Percentiles rank a stretch among this genome's conserved stretches.
These are phyloP conservation scores for Drosophila watanabei DNA, from an alignment of 1,140 invertebrate genomes.

Conservation along the genomic window DNA sequence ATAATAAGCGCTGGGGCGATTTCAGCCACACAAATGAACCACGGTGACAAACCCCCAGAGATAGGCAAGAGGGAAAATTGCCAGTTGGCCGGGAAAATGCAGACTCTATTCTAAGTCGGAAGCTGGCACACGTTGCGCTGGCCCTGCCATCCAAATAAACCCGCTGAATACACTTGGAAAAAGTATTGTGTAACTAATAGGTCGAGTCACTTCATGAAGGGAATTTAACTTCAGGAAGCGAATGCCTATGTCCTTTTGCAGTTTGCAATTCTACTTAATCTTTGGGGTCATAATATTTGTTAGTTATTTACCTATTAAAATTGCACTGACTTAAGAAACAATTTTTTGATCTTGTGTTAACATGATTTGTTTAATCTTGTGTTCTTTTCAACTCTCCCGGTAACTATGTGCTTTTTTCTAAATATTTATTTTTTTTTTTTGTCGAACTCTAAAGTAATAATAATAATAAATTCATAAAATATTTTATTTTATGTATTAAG, in stretches of 20 bases:
- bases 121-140: background rate
- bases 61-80: constrained; percentile 33
- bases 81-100: constrained; percentile 36
- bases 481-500: background rate
- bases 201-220: background rate
- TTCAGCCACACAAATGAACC: constrained; percentile 30
- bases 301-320: background rate
- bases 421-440: no score
- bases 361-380: no score
- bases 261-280: background rate
- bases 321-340: no score
- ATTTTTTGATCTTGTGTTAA: no score
- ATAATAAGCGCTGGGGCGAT: constrained; percentile 54
- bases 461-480: background rate
- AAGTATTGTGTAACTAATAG: background rate
- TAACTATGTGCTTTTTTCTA: no score
- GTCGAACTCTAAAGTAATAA: no score
- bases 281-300: background rate
- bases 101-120: constrained; percentile 17
- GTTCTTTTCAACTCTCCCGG: no score
- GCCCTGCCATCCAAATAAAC: background rate
- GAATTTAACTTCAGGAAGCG: background rate
- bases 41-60: constrained; percentile 21
- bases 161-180: constrained; percentile 6
- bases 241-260: background rate